These are phyloP conservation scores for Cirrhinus mrigala DNA, from an alignment of 2,797 vertebrate species.

Conservation along the genomic window DNA sequence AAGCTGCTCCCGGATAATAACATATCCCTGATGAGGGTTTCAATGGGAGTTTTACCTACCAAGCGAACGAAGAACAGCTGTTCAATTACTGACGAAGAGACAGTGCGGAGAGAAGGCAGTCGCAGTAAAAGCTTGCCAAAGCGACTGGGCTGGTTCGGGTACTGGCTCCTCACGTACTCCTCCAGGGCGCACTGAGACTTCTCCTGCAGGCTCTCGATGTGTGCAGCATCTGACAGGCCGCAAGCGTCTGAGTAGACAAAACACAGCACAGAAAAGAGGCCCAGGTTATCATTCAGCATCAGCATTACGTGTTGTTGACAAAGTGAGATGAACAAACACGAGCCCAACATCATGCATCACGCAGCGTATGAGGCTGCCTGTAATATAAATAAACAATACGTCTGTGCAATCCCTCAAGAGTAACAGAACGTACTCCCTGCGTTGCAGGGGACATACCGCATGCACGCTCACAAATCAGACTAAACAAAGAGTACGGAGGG, in stretches of 20 bases:
- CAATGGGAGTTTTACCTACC: constrained; percentile 99
- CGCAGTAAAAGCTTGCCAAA: constrained; percentile 98
- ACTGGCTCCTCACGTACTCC: constrained; percentile 98
- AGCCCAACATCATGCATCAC: constrained; percentile 77
- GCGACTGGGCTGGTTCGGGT: constrained; percentile 97
- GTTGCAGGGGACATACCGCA: constrained; percentile 63
- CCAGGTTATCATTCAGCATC: constrained; percentile 76
- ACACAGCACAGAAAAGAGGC: constrained; percentile 51
- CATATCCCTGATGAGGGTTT: constrained; percentile 99
- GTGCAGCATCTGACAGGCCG: constrained; percentile 96
- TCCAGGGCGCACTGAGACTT: constrained; percentile 98
- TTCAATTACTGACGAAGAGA: constrained; percentile 97
- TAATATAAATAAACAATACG: constrained; percentile 76
- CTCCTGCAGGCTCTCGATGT: constrained; percentile 98
- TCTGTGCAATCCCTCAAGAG: constrained; percentile 46
- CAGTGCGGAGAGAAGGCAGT: constrained; percentile 94
- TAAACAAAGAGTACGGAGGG: constrained; percentile 63
- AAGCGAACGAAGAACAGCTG: constrained; percentile 99
- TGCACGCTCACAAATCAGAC: constrained; percentile 65
- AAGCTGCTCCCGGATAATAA: constrained; percentile 99
- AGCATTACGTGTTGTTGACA: constrained; percentile 78
- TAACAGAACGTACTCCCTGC: constrained; percentile 47
- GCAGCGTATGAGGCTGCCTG: constrained; percentile 74
- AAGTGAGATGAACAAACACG: constrained; percentile 77
- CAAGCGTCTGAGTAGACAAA: constrained; percentile 87